Evolutionary conservation across 2,888 invertebrate genomes (phyloP).

Genomic region (Leucania comma): DNA sequence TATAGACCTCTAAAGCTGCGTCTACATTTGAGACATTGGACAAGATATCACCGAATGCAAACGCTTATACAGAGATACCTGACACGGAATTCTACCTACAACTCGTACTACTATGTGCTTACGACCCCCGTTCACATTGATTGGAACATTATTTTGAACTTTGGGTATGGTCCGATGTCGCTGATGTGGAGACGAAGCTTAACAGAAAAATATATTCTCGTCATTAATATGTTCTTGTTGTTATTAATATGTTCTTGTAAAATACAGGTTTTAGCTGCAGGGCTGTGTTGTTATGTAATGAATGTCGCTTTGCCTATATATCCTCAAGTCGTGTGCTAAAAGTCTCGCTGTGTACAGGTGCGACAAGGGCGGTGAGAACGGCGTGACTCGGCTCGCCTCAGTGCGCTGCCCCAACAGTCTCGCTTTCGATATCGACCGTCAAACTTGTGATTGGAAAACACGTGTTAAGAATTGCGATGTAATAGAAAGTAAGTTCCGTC

Average conservation of each 20-base stretch:
- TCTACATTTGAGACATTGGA: conserved; percentile 13
- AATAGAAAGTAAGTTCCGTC: conserved; percentile 96
- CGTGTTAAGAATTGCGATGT: conserved; percentile 98
- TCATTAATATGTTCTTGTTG: conserved; percentile 17
- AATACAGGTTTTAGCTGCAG: conserved; percentile 19
- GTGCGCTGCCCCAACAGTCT: conserved; percentile 97
- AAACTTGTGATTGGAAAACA: conserved; percentile 99
- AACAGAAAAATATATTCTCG: background rate
- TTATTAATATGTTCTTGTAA: too few species aligned
- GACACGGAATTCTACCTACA: background rate
- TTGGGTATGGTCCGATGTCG: background rate
- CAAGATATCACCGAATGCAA: background rate
- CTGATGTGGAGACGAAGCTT: conserved; percentile 26
- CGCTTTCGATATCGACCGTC: conserved; percentile 98
- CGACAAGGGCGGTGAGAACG: conserved; percentile 97
- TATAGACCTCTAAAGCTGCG: conserved; percentile 10
- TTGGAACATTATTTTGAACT: background rate
- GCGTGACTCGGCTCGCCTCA: conserved; percentile 96
- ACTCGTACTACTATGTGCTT: background rate
- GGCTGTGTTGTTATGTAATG: conserved; percentile 3
- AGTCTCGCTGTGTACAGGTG: conserved; percentile 93
- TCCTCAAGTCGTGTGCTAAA: conserved; percentile 67
- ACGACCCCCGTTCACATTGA: background rate
- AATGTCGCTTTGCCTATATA: background rate
- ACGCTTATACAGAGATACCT: background rate